These are phyloP conservation scores for Hoplostethus atlanticus DNA, from an alignment of 2,797 vertebrate species.

Conservation along the genomic window DNA sequence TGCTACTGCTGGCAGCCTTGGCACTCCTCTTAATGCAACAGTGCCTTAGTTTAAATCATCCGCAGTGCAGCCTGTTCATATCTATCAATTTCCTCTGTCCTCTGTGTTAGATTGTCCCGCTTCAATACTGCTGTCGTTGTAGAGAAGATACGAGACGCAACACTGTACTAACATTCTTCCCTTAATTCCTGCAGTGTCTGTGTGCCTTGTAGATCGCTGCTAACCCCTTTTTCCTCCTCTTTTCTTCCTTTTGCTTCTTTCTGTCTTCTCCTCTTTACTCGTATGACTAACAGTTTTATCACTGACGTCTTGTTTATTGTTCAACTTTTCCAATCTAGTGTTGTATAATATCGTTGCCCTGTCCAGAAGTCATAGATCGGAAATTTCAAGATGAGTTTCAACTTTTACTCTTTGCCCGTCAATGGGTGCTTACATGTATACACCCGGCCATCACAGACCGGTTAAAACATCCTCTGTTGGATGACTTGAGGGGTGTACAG, in stretches of 20 bases:
- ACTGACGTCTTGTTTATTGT: slow-evolving; percentile 24
- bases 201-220: slow-evolving; percentile 53
- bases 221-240: slow-evolving; percentile 34
- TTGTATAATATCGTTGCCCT: slow-evolving; percentile 30
- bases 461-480: too few species aligned
- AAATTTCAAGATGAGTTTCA: not conserved
- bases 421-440: too few species aligned
- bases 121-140: slow-evolving; percentile 31
- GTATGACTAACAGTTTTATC: too few species aligned
- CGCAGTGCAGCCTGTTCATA: not conserved
- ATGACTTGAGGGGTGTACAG: too few species aligned
- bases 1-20: not conserved
- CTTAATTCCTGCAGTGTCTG: slow-evolving; percentile 55
- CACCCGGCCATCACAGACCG: too few species aligned
- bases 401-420: too few species aligned
- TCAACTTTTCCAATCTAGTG: slow-evolving; percentile 24
- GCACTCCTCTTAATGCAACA: not conserved
- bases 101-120: slow-evolving; percentile 30
- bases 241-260: not conserved
- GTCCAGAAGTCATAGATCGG: slow-evolving; percentile 26
- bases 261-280: not conserved
- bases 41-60: slow-evolving; percentile 28
- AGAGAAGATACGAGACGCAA: slow-evolving; percentile 16
- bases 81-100: slow-evolving; percentile 32
- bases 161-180: slow-evolving; percentile 43